A percentile compares a stretch with the other conserved stretches of the same genome.
Conservation (phyloP, 2,797 vertebrate species). For the Botia almorhae region DNA sequence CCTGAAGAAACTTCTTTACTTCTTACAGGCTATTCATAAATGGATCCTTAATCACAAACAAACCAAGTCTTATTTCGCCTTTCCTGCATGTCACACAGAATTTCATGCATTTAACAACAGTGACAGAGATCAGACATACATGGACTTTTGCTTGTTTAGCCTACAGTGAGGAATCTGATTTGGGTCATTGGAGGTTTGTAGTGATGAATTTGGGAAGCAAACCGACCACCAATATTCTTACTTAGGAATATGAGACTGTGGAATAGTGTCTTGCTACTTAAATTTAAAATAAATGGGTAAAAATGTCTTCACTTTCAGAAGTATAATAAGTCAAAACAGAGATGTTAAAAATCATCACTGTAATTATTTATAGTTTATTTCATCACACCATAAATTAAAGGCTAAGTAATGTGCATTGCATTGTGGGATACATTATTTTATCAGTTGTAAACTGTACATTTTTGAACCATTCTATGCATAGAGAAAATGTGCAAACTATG, state of each 20-base stretch:
- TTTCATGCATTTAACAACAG: conserved; percentile 42
- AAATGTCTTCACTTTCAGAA: too few species aligned
- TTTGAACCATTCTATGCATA: too few species aligned
- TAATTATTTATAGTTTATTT: too few species aligned
- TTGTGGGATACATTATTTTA: too few species aligned
- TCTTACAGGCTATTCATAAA: conserved; percentile 62
- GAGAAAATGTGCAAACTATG: too few species aligned
- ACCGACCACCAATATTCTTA: not conserved
- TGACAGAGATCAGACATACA: conserved; percentile 33
- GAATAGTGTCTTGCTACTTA: not conserved
- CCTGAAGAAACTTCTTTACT: conserved; percentile 73
- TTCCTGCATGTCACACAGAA: conserved; percentile 21
- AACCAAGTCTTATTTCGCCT: conserved; percentile 57
- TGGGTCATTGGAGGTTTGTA: not conserved
- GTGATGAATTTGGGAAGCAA: not conserved
- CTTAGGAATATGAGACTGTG: not conserved
- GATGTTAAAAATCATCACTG: too few species aligned
- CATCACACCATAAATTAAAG: too few species aligned
- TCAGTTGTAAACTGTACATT: too few species aligned
- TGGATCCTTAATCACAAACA: conserved; percentile 69
- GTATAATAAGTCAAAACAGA: too few species aligned
- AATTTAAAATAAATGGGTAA: too few species aligned
- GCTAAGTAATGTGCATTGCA: too few species aligned
- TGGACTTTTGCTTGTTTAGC: conserved; percentile 5
- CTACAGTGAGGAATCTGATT: conserved; percentile 4